Base-by-base conservation (phyloP, 1,140 invertebrate genomes). In the Yoshiicerus persimilis region DNA sequence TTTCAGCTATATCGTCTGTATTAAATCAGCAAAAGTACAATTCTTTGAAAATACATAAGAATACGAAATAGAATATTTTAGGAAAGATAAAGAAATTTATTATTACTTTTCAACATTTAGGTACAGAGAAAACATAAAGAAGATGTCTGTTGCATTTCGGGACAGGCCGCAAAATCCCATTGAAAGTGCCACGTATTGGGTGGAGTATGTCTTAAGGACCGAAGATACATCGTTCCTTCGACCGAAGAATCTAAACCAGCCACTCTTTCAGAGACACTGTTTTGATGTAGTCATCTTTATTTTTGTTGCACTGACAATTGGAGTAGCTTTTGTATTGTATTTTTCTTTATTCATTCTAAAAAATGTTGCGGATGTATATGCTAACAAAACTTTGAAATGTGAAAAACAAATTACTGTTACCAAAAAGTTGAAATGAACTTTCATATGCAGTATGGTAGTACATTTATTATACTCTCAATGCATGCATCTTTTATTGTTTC, bases 1-100 rank as follows among this genome's bases (percentile, higher is more conserved):
- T 56, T 4, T 13, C 80, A 27, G 86, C 90, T 13, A 38, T 91
- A 6, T 47, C 41, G 13, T 77, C 88, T 56, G 41, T 91, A 75
- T 84, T 91, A 13, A 80, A 27, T 16, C 56, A 88, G 41, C 4
- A 56, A 25, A 83, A 32, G 27, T 88, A 62, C 77, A 5, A 23
- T n/a, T n/a, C n/a, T n/a, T n/a, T n/a, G n/a, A n/a, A n/a, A n/a
- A n/a, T n/a, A n/a, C n/a, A n/a, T n/a, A n/a, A n/a, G n/a, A n/a
- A n/a, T n/a, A n/a, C n/a, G 4, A 56, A 41, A 39, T 1, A 13
- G 13, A 39, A 39, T 8, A 39, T 8, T 13, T 6, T 39, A 39
- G 38, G 38, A 39, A 11, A 39, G 6, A 3, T 39, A 39, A 39
- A 13, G 9, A 39, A 39, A 11, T 3, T 11, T 39, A 1, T 39